Conservation (phyloP, 2,113 vertebrate species). For the Hippoglossus stenolepis region DNA sequence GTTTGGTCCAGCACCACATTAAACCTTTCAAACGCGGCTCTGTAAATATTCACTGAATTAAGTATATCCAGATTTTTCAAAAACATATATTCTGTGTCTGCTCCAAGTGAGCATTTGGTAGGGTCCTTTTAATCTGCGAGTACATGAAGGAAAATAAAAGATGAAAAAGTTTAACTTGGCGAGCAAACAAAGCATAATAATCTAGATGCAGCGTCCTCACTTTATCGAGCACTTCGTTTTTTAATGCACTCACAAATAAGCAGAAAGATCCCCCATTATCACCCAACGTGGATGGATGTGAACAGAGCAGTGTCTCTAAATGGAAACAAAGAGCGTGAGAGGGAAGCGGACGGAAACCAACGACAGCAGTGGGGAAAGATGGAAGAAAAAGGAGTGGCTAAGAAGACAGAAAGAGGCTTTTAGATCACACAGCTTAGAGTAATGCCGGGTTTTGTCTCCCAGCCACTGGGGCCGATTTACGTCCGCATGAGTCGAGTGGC, state of each 20-base stretch:
- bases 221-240: conserved; percentile 19
- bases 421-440: conserved; percentile 78
- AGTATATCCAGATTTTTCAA: conserved; percentile 40
- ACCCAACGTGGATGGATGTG: background rate
- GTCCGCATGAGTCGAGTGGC: conserved; percentile 80
- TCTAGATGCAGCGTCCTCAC: conserved; percentile 7
- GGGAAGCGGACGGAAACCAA: conserved; percentile 45
- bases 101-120: conserved; percentile 29
- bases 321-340: conserved; percentile 48
- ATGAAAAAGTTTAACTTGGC: conserved; percentile 16
- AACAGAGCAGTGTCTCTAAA: conserved; percentile 6
- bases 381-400: conserved; percentile 53
- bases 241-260: background rate
- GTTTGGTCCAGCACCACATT: conserved; percentile 36
- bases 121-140: background rate
- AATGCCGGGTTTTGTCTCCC: conserved; percentile 79
- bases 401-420: conserved; percentile 68
- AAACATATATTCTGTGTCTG: conserved; percentile 39
- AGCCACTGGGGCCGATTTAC: conserved; percentile 85
- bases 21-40: conserved; percentile 38
- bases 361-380: conserved; percentile 29
- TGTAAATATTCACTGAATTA: conserved; percentile 45
- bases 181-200: conserved; percentile 25
- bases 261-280: background rate
- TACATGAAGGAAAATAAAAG: conserved; percentile 18